phyloP scores from a whole-genome alignment of 1,140 invertebrate species.

The Frieseomelitta varia region DNA sequence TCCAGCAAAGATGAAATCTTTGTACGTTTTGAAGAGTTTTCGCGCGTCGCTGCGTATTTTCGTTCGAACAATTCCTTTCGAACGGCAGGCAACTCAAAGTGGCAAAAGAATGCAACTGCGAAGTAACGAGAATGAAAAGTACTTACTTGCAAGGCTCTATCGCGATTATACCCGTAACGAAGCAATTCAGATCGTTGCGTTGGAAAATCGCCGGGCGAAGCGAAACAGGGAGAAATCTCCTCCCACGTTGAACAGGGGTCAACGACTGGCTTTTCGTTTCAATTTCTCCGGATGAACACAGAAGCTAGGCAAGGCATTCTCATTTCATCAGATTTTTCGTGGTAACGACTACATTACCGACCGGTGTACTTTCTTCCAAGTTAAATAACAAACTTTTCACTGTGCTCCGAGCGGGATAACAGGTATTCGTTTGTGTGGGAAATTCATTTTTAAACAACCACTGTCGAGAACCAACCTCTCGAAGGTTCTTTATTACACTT shows the following conservation, averaged over 20 bases:
- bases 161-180: background rate
- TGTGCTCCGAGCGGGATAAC: background rate
- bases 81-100: background rate
- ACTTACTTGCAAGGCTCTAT: background rate
- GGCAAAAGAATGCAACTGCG: background rate
- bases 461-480: too few relatives aligned
- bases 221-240: background rate
- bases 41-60: background rate
- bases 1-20: background rate
- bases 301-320: background rate
- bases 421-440: slow-evolving; percentile 2
- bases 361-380: background rate
- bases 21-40: background rate
- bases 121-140: background rate
- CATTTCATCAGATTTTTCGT: slow-evolving; percentile 42
- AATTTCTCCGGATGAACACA: background rate
- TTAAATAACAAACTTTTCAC: slow-evolving; percentile 12
- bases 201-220: background rate
- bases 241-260: background rate
- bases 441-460: slow-evolving; percentile 10
- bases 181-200: background rate
- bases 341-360: slow-evolving; percentile 1
- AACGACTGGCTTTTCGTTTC: slow-evolving; percentile 29
- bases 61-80: background rate
- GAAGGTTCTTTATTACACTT: too few relatives aligned